phyloP scores from a whole-genome alignment of 1,140 invertebrate genomes.

The Lordiphosa collinella region DNA sequence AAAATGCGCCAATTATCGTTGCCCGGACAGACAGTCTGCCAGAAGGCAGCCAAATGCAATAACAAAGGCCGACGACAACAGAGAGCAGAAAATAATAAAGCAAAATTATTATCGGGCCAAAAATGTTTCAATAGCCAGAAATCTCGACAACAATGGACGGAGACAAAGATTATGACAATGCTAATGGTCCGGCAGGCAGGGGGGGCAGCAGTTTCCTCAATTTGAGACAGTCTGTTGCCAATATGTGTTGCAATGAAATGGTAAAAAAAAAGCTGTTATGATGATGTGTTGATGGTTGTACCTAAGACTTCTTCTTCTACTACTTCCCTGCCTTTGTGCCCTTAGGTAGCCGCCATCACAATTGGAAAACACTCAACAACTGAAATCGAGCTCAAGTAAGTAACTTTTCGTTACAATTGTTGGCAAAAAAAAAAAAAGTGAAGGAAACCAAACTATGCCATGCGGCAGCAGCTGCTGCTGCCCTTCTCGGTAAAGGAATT shows the following conservation, averaged over 20 bases:
- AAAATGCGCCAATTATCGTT: conserved; percentile 68
- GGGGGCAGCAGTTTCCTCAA: conserved; percentile 28
- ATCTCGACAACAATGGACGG: conserved; percentile 30
- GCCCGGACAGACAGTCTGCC: conserved; percentile 2
- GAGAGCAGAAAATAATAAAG: conserved; percentile 61
- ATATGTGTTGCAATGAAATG: conserved; percentile 67
- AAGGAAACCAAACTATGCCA: conserved; percentile 1
- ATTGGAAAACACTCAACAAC: conserved; percentile 69
- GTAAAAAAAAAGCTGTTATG: conserved; percentile 23
- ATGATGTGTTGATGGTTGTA: conserved; percentile 61
- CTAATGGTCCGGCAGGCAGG: conserved; percentile 9
- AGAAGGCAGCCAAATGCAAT: conserved; percentile 26
- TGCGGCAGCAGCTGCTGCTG: conserved; percentile 36
- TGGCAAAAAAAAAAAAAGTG: neutral
- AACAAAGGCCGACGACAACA: conserved; percentile 21
- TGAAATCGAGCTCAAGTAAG: conserved; percentile 72
- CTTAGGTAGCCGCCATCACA: conserved; percentile 31
- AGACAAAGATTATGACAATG: conserved; percentile 43
- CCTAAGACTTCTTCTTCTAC: conserved; percentile 1
- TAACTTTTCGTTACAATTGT: conserved; percentile 53
- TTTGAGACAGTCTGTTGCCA: conserved; percentile 67
- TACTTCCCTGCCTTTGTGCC: neutral
- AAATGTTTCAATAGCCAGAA: conserved; percentile 37
- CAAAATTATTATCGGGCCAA: conserved; percentile 70
- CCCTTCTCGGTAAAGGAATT: conserved; percentile 22